phyloP scores from a whole-genome alignment of 53 echinoderm and acorn worm genomes.

The Arbacia lixula region DNA sequence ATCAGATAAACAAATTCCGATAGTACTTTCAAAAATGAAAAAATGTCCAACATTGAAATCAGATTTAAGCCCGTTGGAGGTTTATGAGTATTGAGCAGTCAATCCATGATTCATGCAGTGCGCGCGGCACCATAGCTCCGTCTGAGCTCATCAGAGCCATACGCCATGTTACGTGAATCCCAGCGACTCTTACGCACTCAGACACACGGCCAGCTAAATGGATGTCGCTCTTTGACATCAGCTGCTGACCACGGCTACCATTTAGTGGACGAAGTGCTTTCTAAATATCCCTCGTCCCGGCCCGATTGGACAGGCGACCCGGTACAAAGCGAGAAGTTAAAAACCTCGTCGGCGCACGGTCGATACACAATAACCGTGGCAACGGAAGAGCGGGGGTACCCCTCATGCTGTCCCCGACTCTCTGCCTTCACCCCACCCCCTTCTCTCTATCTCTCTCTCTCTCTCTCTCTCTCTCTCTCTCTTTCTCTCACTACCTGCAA shows the following conservation, averaged over 20 bases:
- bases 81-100: neutral
- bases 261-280: slow-evolving; percentile 10
- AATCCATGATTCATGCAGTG: neutral
- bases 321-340: slow-evolving; percentile 21
- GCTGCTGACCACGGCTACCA: slow-evolving; percentile 2
- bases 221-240: too few relatives aligned
- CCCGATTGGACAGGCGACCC: neutral
- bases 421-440: too few relatives aligned
- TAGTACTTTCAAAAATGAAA: too few relatives aligned
- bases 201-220: too few relatives aligned
- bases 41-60: too few relatives aligned
- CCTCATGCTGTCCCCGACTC: neutral
- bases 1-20: too few relatives aligned
- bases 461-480: neutral
- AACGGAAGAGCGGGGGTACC: slow-evolving; percentile 30
- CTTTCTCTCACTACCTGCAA: neutral
- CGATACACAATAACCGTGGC: slow-evolving; percentile 58
- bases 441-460: slow-evolving; percentile 13
- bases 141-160: too few relatives aligned
- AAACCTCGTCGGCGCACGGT: slow-evolving; percentile 41
- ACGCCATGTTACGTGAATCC: too few relatives aligned
- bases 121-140: neutral
- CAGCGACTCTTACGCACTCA: too few relatives aligned
- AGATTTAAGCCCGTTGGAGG: too few relatives aligned
- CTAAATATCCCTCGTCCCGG: neutral